These are phyloP conservation scores for Diadromus collaris DNA, from an alignment of 2,888 invertebrate genomes.

Conservation along the genomic window DNA sequence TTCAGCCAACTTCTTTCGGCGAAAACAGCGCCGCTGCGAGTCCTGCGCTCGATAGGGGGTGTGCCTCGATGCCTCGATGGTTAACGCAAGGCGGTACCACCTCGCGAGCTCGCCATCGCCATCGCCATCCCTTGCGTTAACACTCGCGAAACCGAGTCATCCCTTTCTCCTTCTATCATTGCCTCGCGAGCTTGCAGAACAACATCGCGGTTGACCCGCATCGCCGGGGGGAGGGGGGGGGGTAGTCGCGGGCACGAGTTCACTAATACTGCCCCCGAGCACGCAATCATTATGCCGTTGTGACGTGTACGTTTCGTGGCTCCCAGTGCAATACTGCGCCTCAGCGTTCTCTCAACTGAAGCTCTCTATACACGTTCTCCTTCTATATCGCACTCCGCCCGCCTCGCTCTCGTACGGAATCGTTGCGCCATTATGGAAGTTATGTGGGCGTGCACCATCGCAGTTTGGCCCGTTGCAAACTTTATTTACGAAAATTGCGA, in stretches of 20 bases:
- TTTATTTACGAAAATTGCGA: constrained; percentile 77
- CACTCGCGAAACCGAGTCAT: constrained; percentile 48
- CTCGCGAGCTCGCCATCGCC: constrained; percentile 71
- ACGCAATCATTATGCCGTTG: constrained; percentile 77
- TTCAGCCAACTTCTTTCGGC: too few species aligned
- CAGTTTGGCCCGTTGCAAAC: constrained; percentile 77
- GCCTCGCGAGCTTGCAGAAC: constrained; percentile 63
- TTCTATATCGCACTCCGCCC: constrained; percentile 33
- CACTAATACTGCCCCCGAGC: constrained; percentile 73
- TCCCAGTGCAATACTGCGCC: constrained; percentile 48
- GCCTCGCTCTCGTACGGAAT: constrained; percentile 66
- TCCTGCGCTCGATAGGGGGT: constrained; percentile 4
- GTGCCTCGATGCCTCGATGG: constrained; percentile 19
- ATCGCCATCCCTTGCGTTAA: constrained; percentile 55
- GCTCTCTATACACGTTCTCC: constrained; percentile 41
- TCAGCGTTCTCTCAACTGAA: constrained; percentile 60
- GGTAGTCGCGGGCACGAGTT: constrained; percentile 54
- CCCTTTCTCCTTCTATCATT: constrained; percentile 53
- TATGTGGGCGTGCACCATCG: constrained; percentile 78
- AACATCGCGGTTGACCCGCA: constrained; percentile 27
- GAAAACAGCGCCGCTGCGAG: background rate
- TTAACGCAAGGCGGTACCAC: constrained; percentile 68
- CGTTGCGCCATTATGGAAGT: constrained; percentile 78
- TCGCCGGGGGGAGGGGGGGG: too few species aligned
- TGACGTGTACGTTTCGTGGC: constrained; percentile 51